Evolutionary conservation across 2,113 vertebrate species (phyloP), one percentile per base, ranked within the genome.

Genomic region (Rutilus rutilus): DNA sequence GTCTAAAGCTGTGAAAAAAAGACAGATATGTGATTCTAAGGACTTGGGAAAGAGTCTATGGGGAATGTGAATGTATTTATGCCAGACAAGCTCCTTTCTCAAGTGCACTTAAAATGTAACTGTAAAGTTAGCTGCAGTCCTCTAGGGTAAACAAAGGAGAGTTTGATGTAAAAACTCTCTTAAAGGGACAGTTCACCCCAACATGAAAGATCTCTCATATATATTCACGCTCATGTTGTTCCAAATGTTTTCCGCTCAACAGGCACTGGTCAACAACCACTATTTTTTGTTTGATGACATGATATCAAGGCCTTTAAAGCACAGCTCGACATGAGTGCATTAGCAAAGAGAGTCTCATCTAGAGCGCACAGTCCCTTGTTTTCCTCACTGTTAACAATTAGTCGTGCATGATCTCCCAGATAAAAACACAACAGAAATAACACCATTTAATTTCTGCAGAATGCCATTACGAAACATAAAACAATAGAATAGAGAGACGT

Each of bases 11-110:
- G 30, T 50, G 59, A 77, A 87, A 62, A 86, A 79, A 86, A 77
- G 79, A 21, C 39, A 82, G 81, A 85, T 86, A 87, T 86, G 83
- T 17, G 62, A 52, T 65, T 82, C 80, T 57, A 73, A 52, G 71
- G 64, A 78, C 74, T 84, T 84, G 33, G 75, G 39, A 64, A 42
- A 79, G 50, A 81, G 67, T 67, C 86, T 80, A 25, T 78, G 14
- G 84, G 84, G 76, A 79, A 57, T 47, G 27, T 50, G 36, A 60
- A 80, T 74, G 60, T 78, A 80, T 79, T 85, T 74, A 77, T 76
- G 42, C 73, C 85, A 71, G 2, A 50, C 23, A 78, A 45, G 59
- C 42, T 74, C 33, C 78, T 57, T 54, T 83, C 45, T 75, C 45
- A 17, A 62, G 10, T 57, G 36, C 62, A 81, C 78, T 82, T 77